These are phyloP conservation scores for Megalops atlanticus DNA, from an alignment of 2,113 vertebrate species.

Conservation along the genomic window DNA sequence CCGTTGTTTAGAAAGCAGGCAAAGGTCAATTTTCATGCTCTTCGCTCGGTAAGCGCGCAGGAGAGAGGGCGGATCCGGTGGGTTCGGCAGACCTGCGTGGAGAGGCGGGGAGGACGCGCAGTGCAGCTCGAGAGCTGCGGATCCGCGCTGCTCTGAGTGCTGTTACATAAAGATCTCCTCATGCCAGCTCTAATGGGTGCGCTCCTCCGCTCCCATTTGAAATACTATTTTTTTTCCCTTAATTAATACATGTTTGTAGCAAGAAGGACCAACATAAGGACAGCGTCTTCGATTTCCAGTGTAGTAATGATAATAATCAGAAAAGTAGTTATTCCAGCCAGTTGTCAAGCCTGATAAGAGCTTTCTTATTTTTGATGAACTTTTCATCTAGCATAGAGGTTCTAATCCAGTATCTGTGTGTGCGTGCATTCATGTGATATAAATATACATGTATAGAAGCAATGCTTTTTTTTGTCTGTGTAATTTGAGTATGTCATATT, in stretches of 20 bases:
- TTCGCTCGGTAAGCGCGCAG: slow-evolving; percentile 59
- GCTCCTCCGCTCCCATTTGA: slow-evolving; percentile 30
- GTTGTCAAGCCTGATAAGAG: background rate
- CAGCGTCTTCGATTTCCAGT: too few species aligned
- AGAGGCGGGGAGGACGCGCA: slow-evolving; percentile 39
- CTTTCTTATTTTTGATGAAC: slow-evolving; percentile 23
- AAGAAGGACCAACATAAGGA: too few species aligned
- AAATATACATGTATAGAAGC: too few species aligned
- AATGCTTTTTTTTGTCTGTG: too few species aligned
- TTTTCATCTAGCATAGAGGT: slow-evolving; percentile 47
- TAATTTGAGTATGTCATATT: too few species aligned
- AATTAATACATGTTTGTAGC: too few species aligned
- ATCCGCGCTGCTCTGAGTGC: slow-evolving; percentile 37
- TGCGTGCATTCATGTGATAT: too few species aligned
- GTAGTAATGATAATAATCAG: too few species aligned
- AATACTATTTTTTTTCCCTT: too few species aligned
- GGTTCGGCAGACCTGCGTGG: slow-evolving; percentile 50
- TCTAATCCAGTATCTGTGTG: background rate
- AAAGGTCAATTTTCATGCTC: slow-evolving; percentile 70
- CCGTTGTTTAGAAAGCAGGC: slow-evolving; percentile 67
- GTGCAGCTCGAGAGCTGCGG: background rate
- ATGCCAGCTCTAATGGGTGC: background rate
- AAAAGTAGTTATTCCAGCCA: too few species aligned
- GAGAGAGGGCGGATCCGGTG: slow-evolving; percentile 52
- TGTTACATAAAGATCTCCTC: slow-evolving; percentile 33